These are phyloP conservation scores for Heliconius erato DNA, from an alignment of 2,888 invertebrate species.

Conservation along the genomic window DNA sequence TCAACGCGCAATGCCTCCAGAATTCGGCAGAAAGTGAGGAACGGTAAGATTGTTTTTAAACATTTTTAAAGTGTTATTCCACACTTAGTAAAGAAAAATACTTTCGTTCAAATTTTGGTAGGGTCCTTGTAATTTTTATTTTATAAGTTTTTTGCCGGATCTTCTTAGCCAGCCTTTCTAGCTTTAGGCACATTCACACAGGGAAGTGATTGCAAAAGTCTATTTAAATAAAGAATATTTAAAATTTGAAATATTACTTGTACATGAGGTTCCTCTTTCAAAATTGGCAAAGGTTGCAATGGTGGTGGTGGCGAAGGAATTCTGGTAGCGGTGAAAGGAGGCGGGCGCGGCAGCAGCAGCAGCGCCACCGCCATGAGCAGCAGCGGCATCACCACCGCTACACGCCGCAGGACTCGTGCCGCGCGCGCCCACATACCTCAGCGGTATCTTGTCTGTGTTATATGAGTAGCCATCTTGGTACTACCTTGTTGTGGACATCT, in stretches of 20 bases:
- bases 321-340: slow-evolving; percentile 64
- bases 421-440: slow-evolving; percentile 74
- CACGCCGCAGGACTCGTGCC: slow-evolving; percentile 77
- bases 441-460: slow-evolving; percentile 40
- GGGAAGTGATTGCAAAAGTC: background rate
- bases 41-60: too few species aligned
- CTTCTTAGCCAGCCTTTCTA: too few species aligned
- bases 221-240: background rate
- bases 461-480: slow-evolving; percentile 41
- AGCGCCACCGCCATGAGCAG: slow-evolving; percentile 82
- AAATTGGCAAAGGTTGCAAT: slow-evolving; percentile 34
- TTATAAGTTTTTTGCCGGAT: too few species aligned
- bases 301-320: slow-evolving; percentile 58
- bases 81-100: too few species aligned
- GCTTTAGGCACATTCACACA: background rate
- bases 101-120: too few species aligned
- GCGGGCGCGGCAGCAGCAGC: slow-evolving; percentile 80
- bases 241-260: slow-evolving; percentile 55
- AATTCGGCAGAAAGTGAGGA: too few species aligned
- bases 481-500: slow-evolving; percentile 38
- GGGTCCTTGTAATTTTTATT: too few species aligned
- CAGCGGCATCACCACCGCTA: slow-evolving; percentile 82
- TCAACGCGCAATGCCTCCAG: too few species aligned
- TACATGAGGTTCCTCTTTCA: slow-evolving; percentile 59
- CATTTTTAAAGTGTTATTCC: too few species aligned